Conservation (phyloP, 2,888 invertebrate genomes). For the Cabera pusaria region DNA sequence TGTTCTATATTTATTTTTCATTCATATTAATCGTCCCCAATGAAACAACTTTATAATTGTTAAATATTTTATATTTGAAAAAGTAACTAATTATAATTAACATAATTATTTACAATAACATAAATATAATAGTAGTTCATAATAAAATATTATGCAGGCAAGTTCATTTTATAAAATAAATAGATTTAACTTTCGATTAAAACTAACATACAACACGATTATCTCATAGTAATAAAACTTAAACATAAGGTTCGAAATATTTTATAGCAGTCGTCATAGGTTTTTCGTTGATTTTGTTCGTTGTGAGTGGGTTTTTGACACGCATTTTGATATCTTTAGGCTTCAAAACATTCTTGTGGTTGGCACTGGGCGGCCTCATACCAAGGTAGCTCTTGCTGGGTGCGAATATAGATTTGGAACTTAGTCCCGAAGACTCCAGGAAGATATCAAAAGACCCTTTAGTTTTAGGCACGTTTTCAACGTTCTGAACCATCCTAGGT, state of each 20-base stretch:
- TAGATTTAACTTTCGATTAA: conserved; percentile 60
- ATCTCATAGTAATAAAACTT: conserved; percentile 43
- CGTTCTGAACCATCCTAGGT: conserved; percentile 62
- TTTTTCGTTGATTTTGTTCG: conserved; percentile 82
- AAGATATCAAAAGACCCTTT: conserved; percentile 88
- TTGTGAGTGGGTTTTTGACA: conserved; percentile 85
- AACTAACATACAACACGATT: conserved; percentile 39
- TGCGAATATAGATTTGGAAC: conserved; percentile 90
- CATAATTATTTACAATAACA: conserved; percentile 69
- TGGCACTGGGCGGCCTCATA: conserved; percentile 85
- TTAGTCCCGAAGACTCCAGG: conserved; percentile 90
- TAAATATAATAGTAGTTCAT: conserved; percentile 63
- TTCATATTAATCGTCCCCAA: no score
- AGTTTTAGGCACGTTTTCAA: conserved; percentile 62
- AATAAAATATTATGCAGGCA: conserved; percentile 76
- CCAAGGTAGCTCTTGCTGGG: conserved; percentile 63
- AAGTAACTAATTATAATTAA: conserved; percentile 61
- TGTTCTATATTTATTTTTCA: no score
- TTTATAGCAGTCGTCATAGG: conserved; percentile 82
- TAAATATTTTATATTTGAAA: conserved; percentile 64
- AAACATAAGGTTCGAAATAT: conserved; percentile 81
- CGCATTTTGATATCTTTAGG: conserved; percentile 91
- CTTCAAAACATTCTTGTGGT: conserved; percentile 89
- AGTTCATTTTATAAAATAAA: conserved; percentile 77
- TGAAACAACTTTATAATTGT: conserved; percentile 44